These are phyloP conservation scores for Oriolus oriolus DNA, from an alignment of 2,113 vertebrate species.

Conservation along the genomic window DNA sequence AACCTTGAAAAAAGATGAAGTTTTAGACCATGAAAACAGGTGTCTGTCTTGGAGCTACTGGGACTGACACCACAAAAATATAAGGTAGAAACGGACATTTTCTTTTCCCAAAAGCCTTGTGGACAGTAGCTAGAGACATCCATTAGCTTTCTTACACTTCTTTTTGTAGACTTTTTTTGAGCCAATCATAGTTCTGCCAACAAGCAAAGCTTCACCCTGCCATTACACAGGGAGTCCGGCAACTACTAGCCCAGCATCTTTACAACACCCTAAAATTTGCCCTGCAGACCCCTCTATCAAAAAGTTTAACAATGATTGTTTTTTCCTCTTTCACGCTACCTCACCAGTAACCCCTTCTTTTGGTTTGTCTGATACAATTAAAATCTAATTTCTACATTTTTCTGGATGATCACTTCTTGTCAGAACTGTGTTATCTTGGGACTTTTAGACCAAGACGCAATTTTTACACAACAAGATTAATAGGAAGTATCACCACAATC, in stretches of 20 bases:
- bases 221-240: not conserved
- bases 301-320: not conserved
- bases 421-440: not conserved
- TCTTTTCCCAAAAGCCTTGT: not conserved
- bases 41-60: not conserved
- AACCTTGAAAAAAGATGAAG: not conserved
- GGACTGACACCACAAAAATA: not conserved
- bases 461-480: not conserved
- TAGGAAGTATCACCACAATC: not conserved
- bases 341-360: not conserved
- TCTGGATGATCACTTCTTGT: not conserved
- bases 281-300: not conserved
- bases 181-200: not conserved
- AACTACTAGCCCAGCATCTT: not conserved
- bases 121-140: not conserved
- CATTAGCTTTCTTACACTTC: not conserved
- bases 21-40: not conserved
- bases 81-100: not conserved
- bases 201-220: not conserved
- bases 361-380: not conserved
- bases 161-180: not conserved
- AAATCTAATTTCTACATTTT: not conserved
- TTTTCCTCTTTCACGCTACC: fast-evolving
- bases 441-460: not conserved
- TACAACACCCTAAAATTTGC: not conserved